phyloP scores from a whole-genome alignment of 2,888 invertebrate species.

The Thymelicus acteon region DNA sequence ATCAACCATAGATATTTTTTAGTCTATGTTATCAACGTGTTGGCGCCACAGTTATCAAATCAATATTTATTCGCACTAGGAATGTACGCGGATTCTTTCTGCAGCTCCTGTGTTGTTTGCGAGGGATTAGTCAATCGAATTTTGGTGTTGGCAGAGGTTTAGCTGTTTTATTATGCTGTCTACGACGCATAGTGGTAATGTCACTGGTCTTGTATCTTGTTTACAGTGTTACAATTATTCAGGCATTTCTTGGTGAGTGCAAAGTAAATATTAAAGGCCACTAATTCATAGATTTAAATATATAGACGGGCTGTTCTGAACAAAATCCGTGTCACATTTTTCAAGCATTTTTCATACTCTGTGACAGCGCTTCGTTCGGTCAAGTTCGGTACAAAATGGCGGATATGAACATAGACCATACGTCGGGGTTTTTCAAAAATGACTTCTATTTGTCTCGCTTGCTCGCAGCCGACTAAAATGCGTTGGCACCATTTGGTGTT shows the following conservation, averaged over 20 bases:
- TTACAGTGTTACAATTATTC: not conserved
- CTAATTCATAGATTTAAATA: no score
- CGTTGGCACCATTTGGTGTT: no score
- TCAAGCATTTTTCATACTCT: no score
- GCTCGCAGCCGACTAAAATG: no score
- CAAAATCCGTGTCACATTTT: no score
- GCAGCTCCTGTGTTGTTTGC: constrained; percentile 30
- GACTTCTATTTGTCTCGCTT: no score
- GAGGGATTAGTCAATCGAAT: constrained; percentile 19
- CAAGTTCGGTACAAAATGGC: no score
- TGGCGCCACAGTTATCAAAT: constrained; percentile 38
- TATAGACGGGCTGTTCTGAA: no score
- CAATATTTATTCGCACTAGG: constrained; percentile 40
- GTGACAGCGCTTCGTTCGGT: no score
- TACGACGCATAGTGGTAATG: constrained; percentile 21
- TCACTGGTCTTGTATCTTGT: constrained; percentile 14
- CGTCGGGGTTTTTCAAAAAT: no score
- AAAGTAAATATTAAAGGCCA: not conserved
- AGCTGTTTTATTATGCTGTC: constrained; percentile 28
- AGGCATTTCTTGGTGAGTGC: not conserved
- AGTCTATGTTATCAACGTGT: not conserved
- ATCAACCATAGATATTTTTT: not conserved
- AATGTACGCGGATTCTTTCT: constrained; percentile 38
- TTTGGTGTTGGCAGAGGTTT: constrained; percentile 24
- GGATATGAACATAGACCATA: no score